Percentiles rank a stretch among this genome's conserved stretches.
phyloP scores from a whole-genome alignment of 2,113 vertebrate species.

The Ovibos moschatus region DNA sequence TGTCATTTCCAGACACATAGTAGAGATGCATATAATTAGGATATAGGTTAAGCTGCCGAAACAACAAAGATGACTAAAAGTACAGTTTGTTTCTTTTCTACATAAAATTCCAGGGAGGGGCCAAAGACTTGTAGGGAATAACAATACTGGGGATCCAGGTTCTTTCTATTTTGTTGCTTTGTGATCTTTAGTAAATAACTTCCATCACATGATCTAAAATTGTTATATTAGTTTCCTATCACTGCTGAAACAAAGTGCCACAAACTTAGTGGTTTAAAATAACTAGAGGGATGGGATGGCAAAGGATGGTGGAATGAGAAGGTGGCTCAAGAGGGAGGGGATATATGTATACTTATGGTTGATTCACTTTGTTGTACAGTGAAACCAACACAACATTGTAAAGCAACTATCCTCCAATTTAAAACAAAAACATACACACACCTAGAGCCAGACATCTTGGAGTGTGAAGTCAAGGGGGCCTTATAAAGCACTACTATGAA shows the following conservation, averaged over 20 bases:
- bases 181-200: background rate
- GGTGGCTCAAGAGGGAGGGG: background rate
- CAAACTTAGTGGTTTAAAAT: background rate
- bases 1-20: background rate
- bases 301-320: background rate
- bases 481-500: background rate
- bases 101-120: background rate
- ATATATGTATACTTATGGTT: background rate
- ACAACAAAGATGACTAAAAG: background rate
- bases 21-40: background rate
- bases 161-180: background rate
- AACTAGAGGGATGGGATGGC: background rate
- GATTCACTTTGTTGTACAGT: background rate
- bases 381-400: background rate
- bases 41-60: background rate
- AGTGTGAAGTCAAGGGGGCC: background rate
- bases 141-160: background rate
- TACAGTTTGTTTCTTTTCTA: background rate
- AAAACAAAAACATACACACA: background rate
- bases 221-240: background rate
- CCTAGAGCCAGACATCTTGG: background rate
- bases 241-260: background rate
- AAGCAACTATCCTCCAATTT: background rate
- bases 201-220: background rate
- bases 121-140: background rate